Conservation (phyloP, 2,797 vertebrate species). For the Ammospiza maritima region DNA sequence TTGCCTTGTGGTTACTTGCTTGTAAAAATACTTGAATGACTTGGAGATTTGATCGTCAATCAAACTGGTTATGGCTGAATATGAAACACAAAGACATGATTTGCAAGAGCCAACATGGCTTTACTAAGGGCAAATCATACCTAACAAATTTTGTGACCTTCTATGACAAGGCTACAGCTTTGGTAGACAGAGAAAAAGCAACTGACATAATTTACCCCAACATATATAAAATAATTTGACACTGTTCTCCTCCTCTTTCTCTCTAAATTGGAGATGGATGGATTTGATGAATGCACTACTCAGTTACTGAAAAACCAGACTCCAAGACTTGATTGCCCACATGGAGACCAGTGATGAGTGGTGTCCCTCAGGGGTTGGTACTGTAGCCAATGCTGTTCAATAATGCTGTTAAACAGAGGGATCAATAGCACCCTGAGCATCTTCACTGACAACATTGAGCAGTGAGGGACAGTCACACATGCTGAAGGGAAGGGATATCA, state of each 20-base stretch:
- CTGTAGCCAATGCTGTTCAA: accelerated
- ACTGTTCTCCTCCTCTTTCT: neutral
- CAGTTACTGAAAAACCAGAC: neutral
- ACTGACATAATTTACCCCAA: neutral
- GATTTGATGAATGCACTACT: neutral
- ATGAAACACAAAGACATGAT: neutral
- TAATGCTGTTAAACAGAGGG: neutral
- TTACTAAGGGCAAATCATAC: neutral
- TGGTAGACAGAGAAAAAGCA: neutral
- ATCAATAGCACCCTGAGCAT: neutral
- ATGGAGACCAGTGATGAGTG: neutral
- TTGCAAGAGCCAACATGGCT: neutral
- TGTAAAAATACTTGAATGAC: neutral
- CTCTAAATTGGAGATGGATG: neutral
- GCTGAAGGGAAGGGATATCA: neutral
- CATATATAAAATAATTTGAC: neutral
- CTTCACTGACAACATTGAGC: accelerated
- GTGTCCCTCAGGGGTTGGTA: neutral
- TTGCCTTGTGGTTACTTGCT: neutral
- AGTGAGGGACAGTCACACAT: neutral
- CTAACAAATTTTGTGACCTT: neutral
- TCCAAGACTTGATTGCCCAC: neutral
- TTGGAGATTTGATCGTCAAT: neutral
- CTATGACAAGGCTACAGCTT: accelerated
- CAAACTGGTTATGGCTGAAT: neutral